A percentile compares a stretch with the other conserved stretches of the same genome.
phyloP scores from a whole-genome alignment of 2,888 invertebrate genomes.

The Melitaea athalia region DNA sequence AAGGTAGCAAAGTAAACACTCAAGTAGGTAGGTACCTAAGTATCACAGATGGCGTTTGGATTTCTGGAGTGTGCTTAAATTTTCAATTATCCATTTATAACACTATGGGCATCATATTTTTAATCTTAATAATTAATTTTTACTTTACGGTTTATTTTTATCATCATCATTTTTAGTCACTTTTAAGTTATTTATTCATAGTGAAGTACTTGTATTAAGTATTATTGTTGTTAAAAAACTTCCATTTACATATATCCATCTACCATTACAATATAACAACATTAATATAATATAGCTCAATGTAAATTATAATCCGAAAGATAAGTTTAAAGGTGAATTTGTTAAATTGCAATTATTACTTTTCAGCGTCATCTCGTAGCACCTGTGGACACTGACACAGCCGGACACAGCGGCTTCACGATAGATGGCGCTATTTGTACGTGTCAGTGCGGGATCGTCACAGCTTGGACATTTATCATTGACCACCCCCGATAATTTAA shows the following conservation, averaged over 20 bases:
- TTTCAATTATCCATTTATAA: background rate
- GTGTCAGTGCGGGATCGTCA: constrained; percentile 61
- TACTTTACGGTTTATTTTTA: too few relatives aligned
- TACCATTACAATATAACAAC: too few relatives aligned
- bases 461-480: constrained; percentile 72
- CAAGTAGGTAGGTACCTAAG: too few relatives aligned
- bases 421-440: constrained; percentile 78
- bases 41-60: background rate
- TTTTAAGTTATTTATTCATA: too few relatives aligned
- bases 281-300: too few relatives aligned
- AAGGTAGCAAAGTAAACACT: constrained; percentile 2
- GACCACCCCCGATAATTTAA: constrained; percentile 65
- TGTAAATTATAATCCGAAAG: background rate
- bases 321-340: background rate
- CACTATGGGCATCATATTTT: background rate
- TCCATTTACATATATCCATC: too few relatives aligned
- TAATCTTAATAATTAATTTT: background rate
- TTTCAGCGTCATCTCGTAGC: constrained; percentile 52
- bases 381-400: constrained; percentile 49
- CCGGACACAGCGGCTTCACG: constrained; percentile 60
- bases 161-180: too few relatives aligned
- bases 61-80: background rate
- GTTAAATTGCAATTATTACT: constrained; percentile 5
- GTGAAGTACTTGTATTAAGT: too few relatives aligned
- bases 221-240: too few relatives aligned